phyloP scores from a whole-genome alignment of 2,888 invertebrate species.

The Diaphora mendica region DNA sequence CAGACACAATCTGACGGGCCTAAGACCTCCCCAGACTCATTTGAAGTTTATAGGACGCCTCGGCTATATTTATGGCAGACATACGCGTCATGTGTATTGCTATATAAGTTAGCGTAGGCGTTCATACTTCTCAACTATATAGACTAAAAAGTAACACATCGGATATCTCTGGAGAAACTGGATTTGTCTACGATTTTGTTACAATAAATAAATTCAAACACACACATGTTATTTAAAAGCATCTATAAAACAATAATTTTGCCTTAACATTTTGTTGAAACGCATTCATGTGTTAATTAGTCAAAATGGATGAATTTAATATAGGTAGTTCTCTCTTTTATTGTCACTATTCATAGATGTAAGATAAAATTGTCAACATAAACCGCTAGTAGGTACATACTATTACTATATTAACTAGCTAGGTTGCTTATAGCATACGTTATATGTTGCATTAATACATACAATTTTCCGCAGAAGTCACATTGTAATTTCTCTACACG shows the following conservation, averaged over 20 bases:
- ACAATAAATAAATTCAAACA: too few species aligned
- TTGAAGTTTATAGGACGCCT: too few species aligned
- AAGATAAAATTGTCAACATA: not conserved
- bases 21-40: too few species aligned
- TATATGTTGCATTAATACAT: conserved; percentile 46
- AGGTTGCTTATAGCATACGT: not conserved
- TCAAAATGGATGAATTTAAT: not conserved
- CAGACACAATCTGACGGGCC: too few species aligned
- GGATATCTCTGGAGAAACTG: too few species aligned
- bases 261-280: not conserved
- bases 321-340: not conserved
- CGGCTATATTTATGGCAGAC: too few species aligned
- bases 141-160: too few species aligned
- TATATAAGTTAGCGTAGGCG: too few species aligned
- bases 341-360: not conserved
- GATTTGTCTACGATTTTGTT: too few species aligned
- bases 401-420: not conserved
- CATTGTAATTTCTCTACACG: conserved; percentile 75
- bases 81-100: too few species aligned
- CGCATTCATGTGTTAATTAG: not conserved
- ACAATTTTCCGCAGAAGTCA: conserved; percentile 82
- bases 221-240: not conserved
- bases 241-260: not conserved
- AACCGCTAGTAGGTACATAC: not conserved
- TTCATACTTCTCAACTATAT: too few species aligned